phyloP scores from a whole-genome alignment of 1,140 invertebrate species.

The Hesperophylax magnus region DNA sequence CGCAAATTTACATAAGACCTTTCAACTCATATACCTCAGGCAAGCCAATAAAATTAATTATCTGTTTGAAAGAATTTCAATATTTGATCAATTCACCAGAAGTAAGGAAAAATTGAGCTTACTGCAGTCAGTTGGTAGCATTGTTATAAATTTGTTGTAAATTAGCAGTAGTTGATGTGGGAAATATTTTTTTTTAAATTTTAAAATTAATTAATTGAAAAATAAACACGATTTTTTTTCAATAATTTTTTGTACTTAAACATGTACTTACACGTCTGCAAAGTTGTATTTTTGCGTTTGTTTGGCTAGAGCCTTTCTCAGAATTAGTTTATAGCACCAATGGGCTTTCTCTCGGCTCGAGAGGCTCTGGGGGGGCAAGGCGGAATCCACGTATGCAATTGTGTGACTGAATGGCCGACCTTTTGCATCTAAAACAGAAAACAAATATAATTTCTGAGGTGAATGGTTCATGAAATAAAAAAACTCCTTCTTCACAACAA shows the following conservation, averaged over 20 bases:
- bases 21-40: too few relatives aligned
- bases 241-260: too few relatives aligned
- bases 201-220: not conserved
- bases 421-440: conserved; percentile 51
- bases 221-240: too few relatives aligned
- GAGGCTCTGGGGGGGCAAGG: conserved; percentile 61
- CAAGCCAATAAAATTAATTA: too few relatives aligned
- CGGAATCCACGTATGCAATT: conserved; percentile 67
- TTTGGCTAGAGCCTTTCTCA: conserved; percentile 58
- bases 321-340: conserved; percentile 62
- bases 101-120: too few relatives aligned
- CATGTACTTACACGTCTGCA: not conserved
- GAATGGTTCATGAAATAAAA: not conserved
- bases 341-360: conserved; percentile 62
- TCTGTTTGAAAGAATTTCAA: too few relatives aligned
- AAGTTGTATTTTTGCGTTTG: not conserved
- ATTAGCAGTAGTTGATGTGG: not conserved
- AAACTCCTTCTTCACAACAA: too few relatives aligned
- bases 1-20: too few relatives aligned
- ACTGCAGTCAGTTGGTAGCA: not conserved
- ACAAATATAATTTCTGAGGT: not conserved
- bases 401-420: conserved; percentile 59
- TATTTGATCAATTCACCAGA: too few relatives aligned
- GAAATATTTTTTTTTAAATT: too few relatives aligned
- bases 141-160: not conserved